A percentile compares a stretch with the other conserved stretches of the same genome.
phyloP scores from a whole-genome alignment of 1,140 invertebrate genomes.

The Pollicipes pollicipes region DNA sequence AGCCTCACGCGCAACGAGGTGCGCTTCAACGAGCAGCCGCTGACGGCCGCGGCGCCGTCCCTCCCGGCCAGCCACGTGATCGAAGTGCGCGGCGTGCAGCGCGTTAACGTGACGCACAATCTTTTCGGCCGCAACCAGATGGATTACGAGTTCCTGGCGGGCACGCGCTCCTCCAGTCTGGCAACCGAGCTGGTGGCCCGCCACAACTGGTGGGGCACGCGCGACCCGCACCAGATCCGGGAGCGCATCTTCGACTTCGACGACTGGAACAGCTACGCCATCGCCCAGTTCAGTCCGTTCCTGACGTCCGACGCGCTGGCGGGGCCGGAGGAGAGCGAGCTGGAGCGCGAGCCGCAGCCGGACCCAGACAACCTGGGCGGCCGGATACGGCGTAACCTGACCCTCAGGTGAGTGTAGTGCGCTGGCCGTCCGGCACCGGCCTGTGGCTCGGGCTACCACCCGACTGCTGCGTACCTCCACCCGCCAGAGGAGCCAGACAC shows the following conservation, averaged over 20 bases:
- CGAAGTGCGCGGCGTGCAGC: slow-evolving; percentile 84
- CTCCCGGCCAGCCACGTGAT: slow-evolving; percentile 56
- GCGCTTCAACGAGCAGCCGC: slow-evolving; percentile 43
- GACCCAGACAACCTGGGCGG: slow-evolving; percentile 63
- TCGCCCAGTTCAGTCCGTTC: slow-evolving; percentile 75
- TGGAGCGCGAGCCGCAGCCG: slow-evolving; percentile 18
- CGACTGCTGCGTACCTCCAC: no score
- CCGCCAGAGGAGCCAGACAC: no score
- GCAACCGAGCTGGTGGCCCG: slow-evolving; percentile 70
- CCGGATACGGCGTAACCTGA: slow-evolving; percentile 51
- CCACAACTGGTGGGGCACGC: slow-evolving; percentile 92
- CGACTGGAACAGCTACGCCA: slow-evolving; percentile 96
- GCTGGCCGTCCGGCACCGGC: no score
- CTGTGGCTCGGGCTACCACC: no score
- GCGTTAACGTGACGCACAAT: slow-evolving; percentile 76
- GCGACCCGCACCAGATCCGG: slow-evolving; percentile 47
- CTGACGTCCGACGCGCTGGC: slow-evolving; percentile 54
- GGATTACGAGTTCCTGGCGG: slow-evolving; percentile 83
- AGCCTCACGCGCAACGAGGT: slow-evolving; percentile 61
- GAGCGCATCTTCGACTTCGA: slow-evolving; percentile 95
- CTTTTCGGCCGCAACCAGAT: slow-evolving; percentile 60
- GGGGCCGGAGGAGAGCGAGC: slow-evolving; percentile 30
- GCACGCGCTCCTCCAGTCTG: slow-evolving; percentile 68
- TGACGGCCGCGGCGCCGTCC: slow-evolving; percentile 17
- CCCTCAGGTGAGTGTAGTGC: slow-evolving; percentile 31